These are phyloP conservation scores for Danio tinwini DNA, from an alignment of 2,797 vertebrate genomes.

Conservation along the genomic window DNA sequence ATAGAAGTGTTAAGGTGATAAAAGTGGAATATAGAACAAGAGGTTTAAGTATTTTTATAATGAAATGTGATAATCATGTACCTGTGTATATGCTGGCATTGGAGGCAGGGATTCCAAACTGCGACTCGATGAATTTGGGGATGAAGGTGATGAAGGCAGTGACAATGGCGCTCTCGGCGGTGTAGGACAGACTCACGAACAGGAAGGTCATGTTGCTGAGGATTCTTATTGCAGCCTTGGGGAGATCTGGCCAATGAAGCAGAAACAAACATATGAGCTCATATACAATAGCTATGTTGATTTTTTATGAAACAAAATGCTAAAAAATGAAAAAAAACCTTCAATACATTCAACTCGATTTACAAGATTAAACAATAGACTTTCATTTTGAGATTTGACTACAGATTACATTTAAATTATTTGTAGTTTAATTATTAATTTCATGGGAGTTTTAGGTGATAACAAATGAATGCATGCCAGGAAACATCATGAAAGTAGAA, in stretches of 20 bases:
- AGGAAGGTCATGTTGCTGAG: conserved; percentile 99
- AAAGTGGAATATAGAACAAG: neutral
- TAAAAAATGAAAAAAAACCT: too few species aligned
- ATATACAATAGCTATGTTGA: neutral
- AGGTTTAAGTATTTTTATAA: neutral
- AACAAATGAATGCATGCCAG: neutral
- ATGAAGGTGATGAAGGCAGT: conserved; percentile 99
- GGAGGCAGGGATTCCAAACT: conserved; percentile 98
- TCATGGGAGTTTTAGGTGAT: neutral
- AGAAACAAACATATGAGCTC: neutral
- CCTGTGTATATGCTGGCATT: conserved; percentile 99
- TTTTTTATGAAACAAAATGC: too few species aligned
- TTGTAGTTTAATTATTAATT: neutral
- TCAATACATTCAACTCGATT: too few species aligned
- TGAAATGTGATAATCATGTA: conserved; percentile 66
- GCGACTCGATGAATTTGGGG: conserved; percentile 99
- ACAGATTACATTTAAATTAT: neutral
- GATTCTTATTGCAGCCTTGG: conserved; percentile 95
- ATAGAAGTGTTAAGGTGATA: conserved; percentile 4
- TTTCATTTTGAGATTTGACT: neutral
- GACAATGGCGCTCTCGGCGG: conserved; percentile 98
- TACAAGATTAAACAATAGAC: too few species aligned
- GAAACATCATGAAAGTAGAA: too few species aligned
- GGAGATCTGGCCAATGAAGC: conserved; percentile 85
- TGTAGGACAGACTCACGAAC: conserved; percentile 99